Evolutionary conservation across 2,113 vertebrate genomes (phyloP).

Genomic region (Prolemur simus): DNA sequence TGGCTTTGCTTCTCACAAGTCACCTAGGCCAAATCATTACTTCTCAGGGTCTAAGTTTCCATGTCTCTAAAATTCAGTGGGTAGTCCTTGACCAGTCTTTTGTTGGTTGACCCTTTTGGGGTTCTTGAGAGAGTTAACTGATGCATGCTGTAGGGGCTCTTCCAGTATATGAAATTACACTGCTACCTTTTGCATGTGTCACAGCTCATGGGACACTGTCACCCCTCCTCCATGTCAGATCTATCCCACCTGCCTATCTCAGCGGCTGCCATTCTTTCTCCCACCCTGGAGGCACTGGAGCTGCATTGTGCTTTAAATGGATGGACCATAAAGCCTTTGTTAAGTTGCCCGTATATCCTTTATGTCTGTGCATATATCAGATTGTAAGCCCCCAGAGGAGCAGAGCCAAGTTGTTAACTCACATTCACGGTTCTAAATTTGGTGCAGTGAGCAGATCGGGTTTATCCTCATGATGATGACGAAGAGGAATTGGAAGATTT

Average conservation of each 20-base stretch:
- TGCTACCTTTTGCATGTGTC: neutral
- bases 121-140: neutral
- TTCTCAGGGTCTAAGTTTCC: neutral
- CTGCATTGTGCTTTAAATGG: constrained; percentile 2
- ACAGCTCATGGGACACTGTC: neutral
- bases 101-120: neutral
- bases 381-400: constrained; percentile 54
- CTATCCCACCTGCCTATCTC: neutral
- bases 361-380: constrained; percentile 46
- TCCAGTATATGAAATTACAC: neutral
- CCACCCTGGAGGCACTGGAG: neutral
- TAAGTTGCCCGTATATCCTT: neutral
- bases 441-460: constrained; percentile 43
- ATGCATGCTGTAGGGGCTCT: neutral
- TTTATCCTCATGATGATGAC: constrained; percentile 52
- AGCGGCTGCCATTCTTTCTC: neutral
- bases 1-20: neutral
- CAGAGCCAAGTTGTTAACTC: constrained; percentile 42
- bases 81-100: neutral
- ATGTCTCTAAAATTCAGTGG: neutral
- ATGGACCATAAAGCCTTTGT: constrained; percentile 41
- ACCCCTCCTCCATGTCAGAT: neutral
- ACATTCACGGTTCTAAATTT: constrained; percentile 57
- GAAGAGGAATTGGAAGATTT: constrained; percentile 55
- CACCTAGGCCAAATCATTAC: neutral